Evolutionary conservation across 1,140 invertebrate genomes (phyloP).

Genomic region (Sitobion miscanthi): DNA sequence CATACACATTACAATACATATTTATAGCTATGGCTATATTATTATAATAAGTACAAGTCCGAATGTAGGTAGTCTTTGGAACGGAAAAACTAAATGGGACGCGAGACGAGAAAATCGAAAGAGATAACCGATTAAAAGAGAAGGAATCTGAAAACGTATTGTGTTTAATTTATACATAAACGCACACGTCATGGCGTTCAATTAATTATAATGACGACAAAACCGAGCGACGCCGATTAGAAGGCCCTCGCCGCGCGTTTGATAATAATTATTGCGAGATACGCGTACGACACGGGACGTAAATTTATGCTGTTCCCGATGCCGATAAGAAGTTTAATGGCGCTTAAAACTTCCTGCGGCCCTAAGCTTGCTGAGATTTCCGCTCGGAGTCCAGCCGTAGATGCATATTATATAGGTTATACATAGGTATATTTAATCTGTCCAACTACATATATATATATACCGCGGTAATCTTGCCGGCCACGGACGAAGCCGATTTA

Average conservation of each 20-base stretch:
- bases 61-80: background rate
- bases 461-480: background rate
- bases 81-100: background rate
- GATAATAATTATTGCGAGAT: background rate
- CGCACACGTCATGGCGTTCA: conserved; percentile 7
- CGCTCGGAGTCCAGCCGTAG: background rate
- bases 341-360: conserved; percentile 12
- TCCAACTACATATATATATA: background rate
- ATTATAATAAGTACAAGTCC: background rate
- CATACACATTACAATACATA: background rate
- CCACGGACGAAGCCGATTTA: background rate
- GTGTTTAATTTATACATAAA: conserved; percentile 11
- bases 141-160: background rate
- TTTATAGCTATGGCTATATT: too few relatives aligned
- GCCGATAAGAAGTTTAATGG: conserved; percentile 28
- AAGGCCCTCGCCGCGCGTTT: background rate
- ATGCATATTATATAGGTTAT: background rate
- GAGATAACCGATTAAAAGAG: background rate
- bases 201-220: conserved; percentile 23
- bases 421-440: background rate
- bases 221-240: conserved; percentile 24
- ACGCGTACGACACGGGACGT: background rate
- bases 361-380: background rate
- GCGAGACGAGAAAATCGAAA: background rate
- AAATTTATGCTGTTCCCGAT: background rate